A percentile compares a stretch with the other conserved stretches of the same genome.
These are phyloP conservation scores for Rafetus swinhoei DNA, from an alignment of 2,113 vertebrate genomes.

Conservation along the genomic window DNA sequence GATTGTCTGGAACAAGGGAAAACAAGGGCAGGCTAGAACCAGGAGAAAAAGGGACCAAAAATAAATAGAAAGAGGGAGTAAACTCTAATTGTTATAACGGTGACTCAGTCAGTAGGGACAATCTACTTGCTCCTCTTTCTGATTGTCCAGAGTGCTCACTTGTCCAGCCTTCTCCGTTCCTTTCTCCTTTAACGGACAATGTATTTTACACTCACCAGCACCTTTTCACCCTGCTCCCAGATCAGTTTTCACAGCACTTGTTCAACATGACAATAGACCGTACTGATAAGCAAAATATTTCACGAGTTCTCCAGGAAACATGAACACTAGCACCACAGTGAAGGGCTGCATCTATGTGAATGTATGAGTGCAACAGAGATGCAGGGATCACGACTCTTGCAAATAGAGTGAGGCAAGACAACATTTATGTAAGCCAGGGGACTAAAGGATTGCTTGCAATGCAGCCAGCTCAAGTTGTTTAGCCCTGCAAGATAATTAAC, in stretches of 20 bases:
- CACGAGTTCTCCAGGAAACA: neutral
- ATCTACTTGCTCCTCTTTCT: neutral
- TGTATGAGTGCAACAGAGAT: too few relatives aligned
- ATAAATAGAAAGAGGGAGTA: neutral
- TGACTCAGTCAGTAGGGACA: too few relatives aligned
- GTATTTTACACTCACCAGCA: neutral
- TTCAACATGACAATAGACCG: neutral
- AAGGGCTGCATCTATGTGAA: neutral
- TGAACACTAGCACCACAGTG: neutral
- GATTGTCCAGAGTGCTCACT: rapidly evolving
- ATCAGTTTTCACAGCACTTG: neutral
- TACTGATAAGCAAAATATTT: neutral
- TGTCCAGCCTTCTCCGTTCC: neutral
- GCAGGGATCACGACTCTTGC: neutral
- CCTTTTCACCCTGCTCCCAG: neutral
- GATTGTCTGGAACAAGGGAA: neutral
- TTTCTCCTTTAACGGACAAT: neutral
- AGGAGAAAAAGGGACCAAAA: neutral
- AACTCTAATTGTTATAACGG: neutral
- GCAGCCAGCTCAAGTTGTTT: too few relatives aligned
- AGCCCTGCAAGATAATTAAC: too few relatives aligned
- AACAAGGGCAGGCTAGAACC: neutral
- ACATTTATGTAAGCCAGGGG: too few relatives aligned
- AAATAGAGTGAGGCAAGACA: neutral
- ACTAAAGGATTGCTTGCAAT: too few relatives aligned